Evolutionary conservation across 2,113 vertebrate genomes (phyloP), one percentile per base, ranked within the genome.

Genomic region (Elanoides forficatus): DNA sequence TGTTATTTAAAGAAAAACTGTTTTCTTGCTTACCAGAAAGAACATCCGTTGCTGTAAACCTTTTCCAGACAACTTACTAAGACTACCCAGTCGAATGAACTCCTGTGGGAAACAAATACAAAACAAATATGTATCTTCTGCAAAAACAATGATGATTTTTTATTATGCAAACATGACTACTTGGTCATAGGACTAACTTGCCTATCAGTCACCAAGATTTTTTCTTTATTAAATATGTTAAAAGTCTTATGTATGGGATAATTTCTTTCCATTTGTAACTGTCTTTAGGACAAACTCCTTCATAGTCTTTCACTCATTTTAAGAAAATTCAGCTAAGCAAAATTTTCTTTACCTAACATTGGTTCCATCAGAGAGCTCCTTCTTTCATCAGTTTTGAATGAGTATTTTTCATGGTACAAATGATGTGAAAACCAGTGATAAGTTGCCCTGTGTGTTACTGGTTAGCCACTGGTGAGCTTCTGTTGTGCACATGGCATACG

Each of bases 31-130:
- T 98, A 99, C 99, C 99, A 99, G 98, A 97, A 99, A 99, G 96
- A 99, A 99, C 99, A 99, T 99, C 92, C 99, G 98, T 92, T 99
- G 99, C 96, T 99, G 99, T 23, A 99, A 99, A 81, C 99, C 99
- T 98, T 99, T 99, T 92, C 99, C 99, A 32, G 99, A 99, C 85
- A 99, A 98, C 97, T 99, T 99, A 98, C 99, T 99, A 58, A 99
- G 99, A 96, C 99, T 99, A 72, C 99, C 99, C 97, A 99, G 98
- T 95, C 99, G 98, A 97, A 99, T 99, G 98, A 99, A 99, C 95
- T 99, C 99, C 99, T 99, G 97, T 26, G 38, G 89, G 80, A 97
- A 97, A 95, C 4, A 94, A 70, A 95, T 9, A 86, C 43, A 92
- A 92, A 86, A 15, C 10, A 48, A 67, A 36, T 60, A 82, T 20